Evolutionary conservation across 2,113 vertebrate genomes (phyloP).

Genomic region (Vulpes vulpes): DNA sequence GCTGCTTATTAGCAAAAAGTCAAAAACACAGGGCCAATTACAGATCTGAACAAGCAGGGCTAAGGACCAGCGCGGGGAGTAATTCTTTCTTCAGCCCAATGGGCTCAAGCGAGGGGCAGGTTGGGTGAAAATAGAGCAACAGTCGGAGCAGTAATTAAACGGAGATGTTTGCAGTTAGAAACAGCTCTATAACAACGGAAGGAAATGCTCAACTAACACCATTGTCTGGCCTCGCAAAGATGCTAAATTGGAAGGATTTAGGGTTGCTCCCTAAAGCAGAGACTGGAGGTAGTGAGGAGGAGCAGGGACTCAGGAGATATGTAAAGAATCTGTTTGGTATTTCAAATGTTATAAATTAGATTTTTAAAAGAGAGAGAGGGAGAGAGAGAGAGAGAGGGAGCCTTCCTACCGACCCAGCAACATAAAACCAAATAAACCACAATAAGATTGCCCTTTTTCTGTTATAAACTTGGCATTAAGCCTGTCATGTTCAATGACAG

Average conservation of each 20-base stretch:
- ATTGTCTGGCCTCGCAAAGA: constrained; percentile 95
- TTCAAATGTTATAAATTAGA: constrained; percentile 99
- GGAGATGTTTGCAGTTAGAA: constrained; percentile 98
- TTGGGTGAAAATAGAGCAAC: constrained; percentile 92
- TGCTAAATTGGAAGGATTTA: constrained; percentile 99
- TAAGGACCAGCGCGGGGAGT: constrained; percentile 98
- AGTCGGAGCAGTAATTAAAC: constrained; percentile 99
- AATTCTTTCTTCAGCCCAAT: constrained; percentile 97
- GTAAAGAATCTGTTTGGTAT: constrained; percentile 99
- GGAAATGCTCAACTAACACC: constrained; percentile 97
- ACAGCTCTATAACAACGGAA: constrained; percentile 97
- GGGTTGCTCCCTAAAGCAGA: constrained; percentile 95
- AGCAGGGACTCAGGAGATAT: constrained; percentile 99
- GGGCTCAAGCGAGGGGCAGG: constrained; percentile 95
- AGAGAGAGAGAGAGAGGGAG: constrained; percentile 88
- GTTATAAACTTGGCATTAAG: constrained; percentile 99
- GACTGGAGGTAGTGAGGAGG: constrained; percentile 92
- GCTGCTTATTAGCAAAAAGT: constrained; percentile 99
- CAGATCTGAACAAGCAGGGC: constrained; percentile 97
- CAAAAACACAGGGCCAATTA: constrained; percentile 99
- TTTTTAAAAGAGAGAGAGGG: constrained; percentile 74
- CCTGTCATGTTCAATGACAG: constrained; percentile 99
- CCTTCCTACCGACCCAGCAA: constrained; percentile 94
- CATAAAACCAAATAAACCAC: constrained; percentile 99
- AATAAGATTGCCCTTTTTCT: constrained; percentile 97